Percentiles rank a stretch among this genome's conserved stretches.
These are phyloP conservation scores for Doryteuthis pealeii DNA, from an alignment of 1,140 invertebrate species.

Conservation along the genomic window DNA sequence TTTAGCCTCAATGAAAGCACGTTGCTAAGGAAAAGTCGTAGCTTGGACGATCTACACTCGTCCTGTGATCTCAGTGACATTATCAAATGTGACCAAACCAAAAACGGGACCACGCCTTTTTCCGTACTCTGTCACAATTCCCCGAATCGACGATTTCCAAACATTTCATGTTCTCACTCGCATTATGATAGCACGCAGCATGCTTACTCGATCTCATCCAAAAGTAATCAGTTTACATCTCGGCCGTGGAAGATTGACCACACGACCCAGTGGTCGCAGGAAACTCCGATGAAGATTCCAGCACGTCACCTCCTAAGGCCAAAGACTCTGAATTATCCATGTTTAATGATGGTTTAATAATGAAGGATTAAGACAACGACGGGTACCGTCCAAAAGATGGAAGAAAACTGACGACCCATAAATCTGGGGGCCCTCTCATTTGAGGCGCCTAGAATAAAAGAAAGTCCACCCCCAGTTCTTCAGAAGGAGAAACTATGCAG, in stretches of 20 bases:
- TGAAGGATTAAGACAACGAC: neutral
- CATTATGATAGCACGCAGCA: no score
- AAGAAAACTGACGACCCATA: neutral
- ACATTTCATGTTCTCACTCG: neutral
- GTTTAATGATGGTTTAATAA: neutral
- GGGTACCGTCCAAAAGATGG: neutral
- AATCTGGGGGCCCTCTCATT: neutral
- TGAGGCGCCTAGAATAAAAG: neutral
- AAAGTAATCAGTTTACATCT: no score
- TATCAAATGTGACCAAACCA: neutral
- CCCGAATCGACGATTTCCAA: neutral
- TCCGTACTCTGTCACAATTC: neutral
- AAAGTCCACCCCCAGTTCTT: slow-evolving; percentile 37
- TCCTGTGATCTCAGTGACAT: neutral
- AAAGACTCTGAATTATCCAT: neutral
- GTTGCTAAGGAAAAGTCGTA: neutral
- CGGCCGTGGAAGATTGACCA: neutral
- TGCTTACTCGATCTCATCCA: no score
- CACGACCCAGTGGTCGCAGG: neutral
- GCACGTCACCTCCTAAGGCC: neutral
- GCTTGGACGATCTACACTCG: neutral
- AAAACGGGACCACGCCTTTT: neutral
- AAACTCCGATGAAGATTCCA: neutral
- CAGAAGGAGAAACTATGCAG: slow-evolving; percentile 39
- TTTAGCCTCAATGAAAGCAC: neutral